Conservation (phyloP, 2,797 vertebrate species). For the Scleropages formosus region DNA sequence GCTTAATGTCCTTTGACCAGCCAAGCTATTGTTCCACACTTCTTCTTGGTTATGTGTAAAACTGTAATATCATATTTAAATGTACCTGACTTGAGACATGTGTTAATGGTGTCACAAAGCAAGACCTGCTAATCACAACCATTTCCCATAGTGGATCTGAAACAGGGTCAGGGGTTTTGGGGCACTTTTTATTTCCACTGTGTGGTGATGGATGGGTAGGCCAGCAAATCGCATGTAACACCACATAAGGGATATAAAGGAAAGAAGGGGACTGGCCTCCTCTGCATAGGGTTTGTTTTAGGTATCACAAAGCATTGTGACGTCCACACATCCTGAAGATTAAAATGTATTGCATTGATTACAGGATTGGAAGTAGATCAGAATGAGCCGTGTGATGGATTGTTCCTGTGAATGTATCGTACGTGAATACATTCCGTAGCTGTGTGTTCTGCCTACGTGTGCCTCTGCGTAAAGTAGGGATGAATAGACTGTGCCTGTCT, state of each 20-base stretch:
- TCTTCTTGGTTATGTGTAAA: too few species aligned
- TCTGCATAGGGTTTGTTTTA: background rate
- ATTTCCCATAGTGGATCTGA: conserved; percentile 13
- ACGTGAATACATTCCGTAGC: background rate
- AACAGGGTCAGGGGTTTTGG: conserved; percentile 13
- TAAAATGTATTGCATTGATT: conserved; percentile 9
- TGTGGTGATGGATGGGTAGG: conserved; percentile 14
- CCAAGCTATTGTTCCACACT: background rate
- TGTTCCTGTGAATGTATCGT: conserved; percentile 12
- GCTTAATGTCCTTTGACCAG: background rate
- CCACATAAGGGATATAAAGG: background rate
- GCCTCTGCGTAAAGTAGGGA: conserved; percentile 7
- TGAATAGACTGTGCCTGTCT: conserved; percentile 32
- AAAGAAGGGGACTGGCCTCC: background rate
- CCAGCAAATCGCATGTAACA: background rate
- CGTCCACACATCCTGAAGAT: background rate
- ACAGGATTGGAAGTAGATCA: conserved; percentile 3
- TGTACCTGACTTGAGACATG: conserved; percentile 5
- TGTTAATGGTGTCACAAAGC: background rate
- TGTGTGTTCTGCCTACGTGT: background rate
- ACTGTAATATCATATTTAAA: conserved; percentile 13
- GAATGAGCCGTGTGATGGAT: too few species aligned
- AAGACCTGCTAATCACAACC: conserved; percentile 7
- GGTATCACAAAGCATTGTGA: background rate
- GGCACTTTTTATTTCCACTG: conserved; percentile 15